phyloP scores from a whole-genome alignment of 2,888 invertebrate genomes.

The Seira sanloemensis region DNA sequence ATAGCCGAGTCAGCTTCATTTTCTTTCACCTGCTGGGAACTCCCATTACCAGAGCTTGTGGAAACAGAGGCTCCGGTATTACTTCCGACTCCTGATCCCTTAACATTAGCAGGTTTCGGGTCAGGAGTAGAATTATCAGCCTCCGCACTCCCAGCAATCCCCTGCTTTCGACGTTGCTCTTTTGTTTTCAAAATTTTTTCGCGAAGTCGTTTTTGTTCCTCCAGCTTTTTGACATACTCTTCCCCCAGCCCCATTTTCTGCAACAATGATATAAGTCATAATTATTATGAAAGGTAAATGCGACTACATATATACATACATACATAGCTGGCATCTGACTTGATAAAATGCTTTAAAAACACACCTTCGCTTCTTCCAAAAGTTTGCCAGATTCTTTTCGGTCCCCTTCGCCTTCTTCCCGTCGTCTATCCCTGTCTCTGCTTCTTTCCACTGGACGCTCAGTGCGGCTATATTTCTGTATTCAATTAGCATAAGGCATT shows the following conservation, averaged over 20 bases:
- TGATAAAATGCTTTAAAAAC: background rate
- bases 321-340: too few species aligned
- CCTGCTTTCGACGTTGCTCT: conserved; percentile 77
- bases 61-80: conserved; percentile 61
- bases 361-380: conserved; percentile 66
- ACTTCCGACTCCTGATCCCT: background rate
- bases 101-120: background rate
- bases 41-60: conserved; percentile 3
- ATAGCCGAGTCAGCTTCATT: conserved; percentile 37
- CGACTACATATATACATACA: background rate
- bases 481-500: background rate
- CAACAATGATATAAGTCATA: background rate
- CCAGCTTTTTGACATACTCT: conserved; percentile 77
- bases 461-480: conserved; percentile 40
- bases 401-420: conserved; percentile 37
- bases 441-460: conserved; percentile 28
- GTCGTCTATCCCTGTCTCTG: conserved; percentile 13
- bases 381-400: conserved; percentile 57
- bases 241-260: conserved; percentile 70
- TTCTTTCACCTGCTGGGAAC: background rate
- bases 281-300: conserved; percentile 13
- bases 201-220: conserved; percentile 77
- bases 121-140: background rate
- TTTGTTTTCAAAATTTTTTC: conserved; percentile 77
- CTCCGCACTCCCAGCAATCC: conserved; percentile 65